Conservation (phyloP, 64 coral and sea anemone genomes). For the Montipora foliosa region DNA sequence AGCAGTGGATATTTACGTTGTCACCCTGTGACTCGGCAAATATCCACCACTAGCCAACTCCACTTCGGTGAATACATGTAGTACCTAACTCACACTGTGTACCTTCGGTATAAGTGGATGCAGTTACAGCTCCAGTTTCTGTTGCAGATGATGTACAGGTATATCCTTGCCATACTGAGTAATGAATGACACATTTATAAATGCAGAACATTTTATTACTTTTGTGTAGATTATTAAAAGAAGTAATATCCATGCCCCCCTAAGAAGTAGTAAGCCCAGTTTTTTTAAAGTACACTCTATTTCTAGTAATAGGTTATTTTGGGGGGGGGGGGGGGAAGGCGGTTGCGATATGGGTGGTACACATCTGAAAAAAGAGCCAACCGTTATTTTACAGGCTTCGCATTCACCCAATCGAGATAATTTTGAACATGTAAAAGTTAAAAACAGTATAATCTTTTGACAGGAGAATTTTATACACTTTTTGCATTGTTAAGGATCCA, state of each 20-base stretch:
- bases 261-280: neutral
- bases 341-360: neutral
- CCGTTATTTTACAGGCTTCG: neutral
- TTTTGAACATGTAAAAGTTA: too few relatives aligned
- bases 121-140: neutral
- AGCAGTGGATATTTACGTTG: neutral
- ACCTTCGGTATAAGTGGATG: neutral
- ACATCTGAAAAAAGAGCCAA: neutral
- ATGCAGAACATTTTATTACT: neutral
- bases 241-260: neutral
- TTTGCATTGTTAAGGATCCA: too few relatives aligned
- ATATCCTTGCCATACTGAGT: neutral
- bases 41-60: neutral
- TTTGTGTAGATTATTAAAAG: constrained; percentile 2
- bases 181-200: neutral
- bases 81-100: neutral
- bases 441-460: too few relatives aligned
- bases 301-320: neutral
- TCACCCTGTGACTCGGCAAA: neutral
- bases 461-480: too few relatives aligned
- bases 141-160: neutral
- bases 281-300: neutral
- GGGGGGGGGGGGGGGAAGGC: neutral
- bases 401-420: too few relatives aligned
- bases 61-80: too few relatives aligned